Evolutionary conservation across 2,797 vertebrate species (phyloP).

Genomic region (Silurus aristotelis): DNA sequence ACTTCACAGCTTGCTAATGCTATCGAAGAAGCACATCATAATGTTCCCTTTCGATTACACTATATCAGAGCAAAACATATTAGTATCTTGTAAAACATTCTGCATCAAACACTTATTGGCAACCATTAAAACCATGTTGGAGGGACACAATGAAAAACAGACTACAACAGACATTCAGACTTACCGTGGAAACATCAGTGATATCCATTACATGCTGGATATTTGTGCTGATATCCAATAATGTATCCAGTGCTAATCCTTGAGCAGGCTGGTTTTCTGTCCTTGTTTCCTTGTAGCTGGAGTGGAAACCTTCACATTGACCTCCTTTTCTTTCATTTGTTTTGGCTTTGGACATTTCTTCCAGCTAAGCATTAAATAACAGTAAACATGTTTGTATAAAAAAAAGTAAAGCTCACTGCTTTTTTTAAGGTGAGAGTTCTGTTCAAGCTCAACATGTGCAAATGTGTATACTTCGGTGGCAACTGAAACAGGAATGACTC

Average conservation of each 20-base stretch:
- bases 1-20: constrained; percentile 17
- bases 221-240: constrained; percentile 63
- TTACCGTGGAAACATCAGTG: constrained; percentile 67
- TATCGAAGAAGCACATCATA: constrained; percentile 55
- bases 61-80: neutral
- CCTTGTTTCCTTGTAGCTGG: constrained; percentile 17
- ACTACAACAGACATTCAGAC: constrained; percentile 48
- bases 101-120: no score
- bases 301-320: neutral
- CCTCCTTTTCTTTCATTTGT: neutral
- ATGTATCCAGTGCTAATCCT: constrained; percentile 45
- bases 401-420: neutral
- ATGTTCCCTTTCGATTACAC: neutral
- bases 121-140: neutral
- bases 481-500: constrained; percentile 63
- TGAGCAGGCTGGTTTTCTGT: constrained; percentile 27
- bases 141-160: neutral
- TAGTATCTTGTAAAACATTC: neutral
- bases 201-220: constrained; percentile 64
- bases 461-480: neutral
- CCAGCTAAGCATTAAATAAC: constrained; percentile 51
- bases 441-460: neutral
- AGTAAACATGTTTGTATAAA: constrained; percentile 19
- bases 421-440: neutral
- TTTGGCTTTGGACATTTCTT: constrained; percentile 50